Conservation (phyloP, 2,797 vertebrate genomes). For the Lagodon rhomboides region DNA sequence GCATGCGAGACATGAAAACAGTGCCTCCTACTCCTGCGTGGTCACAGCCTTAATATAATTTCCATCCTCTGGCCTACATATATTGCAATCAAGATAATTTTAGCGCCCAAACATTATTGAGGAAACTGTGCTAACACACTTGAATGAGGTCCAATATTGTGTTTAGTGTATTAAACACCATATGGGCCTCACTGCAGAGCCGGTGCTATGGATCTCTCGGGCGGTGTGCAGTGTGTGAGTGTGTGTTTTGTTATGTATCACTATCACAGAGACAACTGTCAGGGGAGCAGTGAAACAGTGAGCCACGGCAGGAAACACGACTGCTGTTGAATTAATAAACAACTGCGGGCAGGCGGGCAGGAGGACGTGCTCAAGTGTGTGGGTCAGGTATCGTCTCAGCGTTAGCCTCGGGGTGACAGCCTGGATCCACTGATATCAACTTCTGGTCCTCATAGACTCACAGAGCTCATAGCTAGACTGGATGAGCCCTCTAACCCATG, state of each 20-base stretch:
- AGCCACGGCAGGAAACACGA: slow-evolving; percentile 35
- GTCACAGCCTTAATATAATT: not conserved
- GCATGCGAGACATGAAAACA: not conserved
- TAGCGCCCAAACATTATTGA: slow-evolving; percentile 8
- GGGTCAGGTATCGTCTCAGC: not conserved
- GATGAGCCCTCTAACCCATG: too few species aligned
- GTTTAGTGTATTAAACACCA: slow-evolving; percentile 25
- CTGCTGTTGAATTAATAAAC: slow-evolving; percentile 61
- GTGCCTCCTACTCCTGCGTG: not conserved
- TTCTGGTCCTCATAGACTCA: too few species aligned
- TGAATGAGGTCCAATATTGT: slow-evolving; percentile 21
- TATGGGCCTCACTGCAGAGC: slow-evolving; percentile 11
- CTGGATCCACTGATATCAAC: not conserved
- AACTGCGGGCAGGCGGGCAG: slow-evolving; percentile 19
- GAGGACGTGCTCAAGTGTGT: not conserved
- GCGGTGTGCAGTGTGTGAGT: slow-evolving; percentile 3
- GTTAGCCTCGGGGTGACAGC: not conserved
- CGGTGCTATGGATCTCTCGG: slow-evolving; percentile 3
- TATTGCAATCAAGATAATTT: slow-evolving; percentile 8
- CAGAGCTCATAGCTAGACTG: too few species aligned
- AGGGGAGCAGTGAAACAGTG: slow-evolving; percentile 49
- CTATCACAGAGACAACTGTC: slow-evolving; percentile 39
- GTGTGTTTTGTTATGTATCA: slow-evolving; percentile 28
- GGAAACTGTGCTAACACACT: slow-evolving; percentile 24
- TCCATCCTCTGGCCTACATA: slow-evolving; percentile 17